Percentiles rank a stretch among this genome's conserved stretches.
These are phyloP conservation scores for Engraulis encrasicolus DNA, from an alignment of 2,113 vertebrate species.

Conservation along the genomic window DNA sequence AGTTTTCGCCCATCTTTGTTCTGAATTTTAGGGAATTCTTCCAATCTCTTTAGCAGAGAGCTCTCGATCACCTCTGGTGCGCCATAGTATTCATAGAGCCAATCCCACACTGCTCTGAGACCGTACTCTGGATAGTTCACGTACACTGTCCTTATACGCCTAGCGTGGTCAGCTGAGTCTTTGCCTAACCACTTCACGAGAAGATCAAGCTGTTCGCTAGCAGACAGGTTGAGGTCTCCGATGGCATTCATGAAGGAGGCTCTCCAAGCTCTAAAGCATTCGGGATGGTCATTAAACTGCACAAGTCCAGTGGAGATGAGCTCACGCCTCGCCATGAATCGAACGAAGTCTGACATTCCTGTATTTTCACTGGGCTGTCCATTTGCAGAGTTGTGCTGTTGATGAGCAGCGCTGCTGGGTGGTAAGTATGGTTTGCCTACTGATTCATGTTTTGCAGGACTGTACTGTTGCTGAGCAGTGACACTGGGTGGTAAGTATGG, in stretches of 20 bases:
- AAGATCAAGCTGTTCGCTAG: neutral
- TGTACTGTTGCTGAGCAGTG: too few species aligned
- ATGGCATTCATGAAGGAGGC: neutral
- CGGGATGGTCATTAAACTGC: neutral
- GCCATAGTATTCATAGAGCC: slow-evolving; percentile 26
- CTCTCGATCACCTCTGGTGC: slow-evolving; percentile 35
- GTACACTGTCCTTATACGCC: slow-evolving; percentile 19
- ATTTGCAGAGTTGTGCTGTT: too few species aligned
- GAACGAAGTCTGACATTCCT: neutral
- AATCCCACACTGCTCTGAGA: slow-evolving; percentile 16
- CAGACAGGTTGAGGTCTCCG: neutral
- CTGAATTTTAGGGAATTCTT: neutral
- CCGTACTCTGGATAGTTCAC: slow-evolving; percentile 28
- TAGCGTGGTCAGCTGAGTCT: slow-evolving; percentile 25
- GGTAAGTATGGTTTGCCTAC: too few species aligned
- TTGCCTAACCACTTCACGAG: neutral
- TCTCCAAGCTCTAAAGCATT: slow-evolving; percentile 10
- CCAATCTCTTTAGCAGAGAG: slow-evolving; percentile 4
- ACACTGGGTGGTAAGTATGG: too few species aligned
- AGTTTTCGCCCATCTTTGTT: slow-evolving; percentile 16
- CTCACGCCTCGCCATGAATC: slow-evolving; percentile 21
- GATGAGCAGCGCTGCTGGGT: too few species aligned
- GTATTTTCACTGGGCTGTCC: neutral
- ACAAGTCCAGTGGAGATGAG: slow-evolving; percentile 2
- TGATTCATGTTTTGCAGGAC: too few species aligned